Evolutionary conservation across 2,797 vertebrate species (phyloP).

Genomic region (Xiphorhynchus erythropygius): DNA sequence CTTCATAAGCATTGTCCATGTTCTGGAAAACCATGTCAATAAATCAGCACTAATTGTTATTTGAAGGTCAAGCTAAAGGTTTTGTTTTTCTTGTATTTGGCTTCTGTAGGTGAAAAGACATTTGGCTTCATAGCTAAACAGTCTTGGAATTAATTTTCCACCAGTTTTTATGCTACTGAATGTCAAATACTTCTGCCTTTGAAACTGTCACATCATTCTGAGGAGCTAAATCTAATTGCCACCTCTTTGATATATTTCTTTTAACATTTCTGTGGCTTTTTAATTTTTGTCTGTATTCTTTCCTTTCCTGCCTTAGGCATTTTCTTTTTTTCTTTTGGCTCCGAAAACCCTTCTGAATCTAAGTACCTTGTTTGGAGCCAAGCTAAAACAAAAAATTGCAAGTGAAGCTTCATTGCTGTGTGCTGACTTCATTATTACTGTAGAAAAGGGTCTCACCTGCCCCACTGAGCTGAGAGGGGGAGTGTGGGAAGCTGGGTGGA

Average conservation of each 20-base stretch:
- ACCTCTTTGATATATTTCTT: constrained; percentile 55
- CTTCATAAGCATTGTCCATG: constrained; percentile 34
- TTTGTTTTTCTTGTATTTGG: constrained; percentile 41
- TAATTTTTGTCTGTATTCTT: constrained; percentile 19
- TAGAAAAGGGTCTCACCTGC: neutral
- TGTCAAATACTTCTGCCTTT: constrained; percentile 35
- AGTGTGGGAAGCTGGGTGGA: neutral
- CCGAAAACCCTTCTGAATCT: neutral
- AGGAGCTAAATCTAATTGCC: constrained; percentile 63
- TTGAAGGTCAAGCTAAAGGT: constrained; percentile 45
- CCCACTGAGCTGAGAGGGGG: neutral
- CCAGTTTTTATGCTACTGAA: constrained; percentile 45
- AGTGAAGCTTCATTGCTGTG: neutral
- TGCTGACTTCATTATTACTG: neutral
- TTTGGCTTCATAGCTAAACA: constrained; percentile 6
- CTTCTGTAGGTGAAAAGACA: constrained; percentile 44
- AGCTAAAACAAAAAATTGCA: neutral
- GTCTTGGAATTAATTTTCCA: constrained; percentile 53
- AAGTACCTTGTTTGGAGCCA: neutral
- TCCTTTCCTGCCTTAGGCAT: neutral
- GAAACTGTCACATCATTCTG: constrained; percentile 31
- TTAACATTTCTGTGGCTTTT: constrained; percentile 48
- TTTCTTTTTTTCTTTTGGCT: neutral
- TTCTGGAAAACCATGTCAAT: constrained; percentile 15
- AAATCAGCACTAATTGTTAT: constrained; percentile 27